Evolutionary conservation across 1,140 invertebrate species (phyloP).

Genomic region (Drosophila trapezifrons): DNA sequence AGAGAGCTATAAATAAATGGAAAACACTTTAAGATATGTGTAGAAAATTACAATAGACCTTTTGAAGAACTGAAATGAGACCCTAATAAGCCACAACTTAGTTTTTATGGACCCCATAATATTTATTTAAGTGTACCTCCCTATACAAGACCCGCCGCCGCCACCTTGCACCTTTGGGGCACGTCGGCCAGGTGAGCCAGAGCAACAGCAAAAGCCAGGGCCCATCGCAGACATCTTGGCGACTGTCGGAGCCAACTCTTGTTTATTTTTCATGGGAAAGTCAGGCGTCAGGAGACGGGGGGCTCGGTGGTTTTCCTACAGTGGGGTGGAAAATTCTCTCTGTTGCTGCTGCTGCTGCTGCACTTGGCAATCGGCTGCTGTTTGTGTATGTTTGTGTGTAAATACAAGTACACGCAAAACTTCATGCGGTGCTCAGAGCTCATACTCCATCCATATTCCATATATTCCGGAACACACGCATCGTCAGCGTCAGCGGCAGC

Average conservation of each 20-base stretch:
- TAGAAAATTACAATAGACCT: not conserved
- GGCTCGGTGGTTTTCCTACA: not conserved
- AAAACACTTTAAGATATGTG: not conserved
- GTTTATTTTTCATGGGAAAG: constrained; percentile 81
- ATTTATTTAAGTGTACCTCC: constrained; percentile 14
- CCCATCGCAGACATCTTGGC: constrained; percentile 76
- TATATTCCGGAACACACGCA: constrained; percentile 68
- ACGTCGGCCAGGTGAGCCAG: constrained; percentile 52
- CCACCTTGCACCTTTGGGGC: constrained; percentile 16
- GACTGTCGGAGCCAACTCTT: constrained; percentile 70
- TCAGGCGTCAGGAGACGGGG: constrained; percentile 37
- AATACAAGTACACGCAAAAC: constrained; percentile 78
- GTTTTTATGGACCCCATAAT: not conserved
- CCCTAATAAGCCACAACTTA: too few species aligned
- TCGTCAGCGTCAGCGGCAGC: constrained; percentile 55
- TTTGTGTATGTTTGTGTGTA: constrained; percentile 72
- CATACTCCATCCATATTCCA: constrained; percentile 9
- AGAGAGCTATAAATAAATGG: not conserved
- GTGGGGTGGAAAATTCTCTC: constrained; percentile 10
- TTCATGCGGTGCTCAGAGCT: constrained; percentile 66
- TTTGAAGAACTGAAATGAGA: too few species aligned
- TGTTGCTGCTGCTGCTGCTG: constrained; percentile 45
- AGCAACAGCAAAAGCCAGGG: constrained; percentile 44
- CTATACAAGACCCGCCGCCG: constrained; percentile 9
- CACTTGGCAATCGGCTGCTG: constrained; percentile 66